phyloP scores from a whole-genome alignment of 2,888 invertebrate species.

The Clistopyga incitator region DNA sequence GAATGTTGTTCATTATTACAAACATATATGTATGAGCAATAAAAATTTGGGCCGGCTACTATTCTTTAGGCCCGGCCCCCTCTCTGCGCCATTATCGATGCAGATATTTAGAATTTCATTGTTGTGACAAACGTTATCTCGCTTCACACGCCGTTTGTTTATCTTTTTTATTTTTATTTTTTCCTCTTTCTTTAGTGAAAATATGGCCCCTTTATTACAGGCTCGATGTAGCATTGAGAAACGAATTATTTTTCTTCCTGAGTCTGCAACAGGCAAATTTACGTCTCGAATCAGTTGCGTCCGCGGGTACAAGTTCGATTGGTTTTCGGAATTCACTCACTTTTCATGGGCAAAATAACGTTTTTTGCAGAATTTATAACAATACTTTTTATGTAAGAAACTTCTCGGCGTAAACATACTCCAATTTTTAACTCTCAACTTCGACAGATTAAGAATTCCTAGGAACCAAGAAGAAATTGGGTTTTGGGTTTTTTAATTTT shows the following conservation, averaged over 20 bases:
- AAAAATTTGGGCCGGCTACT: conserved; percentile 78
- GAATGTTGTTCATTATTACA: conserved; percentile 78
- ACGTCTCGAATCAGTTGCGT: conserved; percentile 67
- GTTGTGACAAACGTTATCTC: conserved; percentile 72
- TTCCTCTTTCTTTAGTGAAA: conserved; percentile 77
- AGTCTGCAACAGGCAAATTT: conserved; percentile 80
- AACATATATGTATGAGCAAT: conserved; percentile 82
- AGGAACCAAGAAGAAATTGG: too few relatives aligned
- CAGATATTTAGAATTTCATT: conserved; percentile 83
- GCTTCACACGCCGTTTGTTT: conserved; percentile 64
- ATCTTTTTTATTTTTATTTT: conserved; percentile 60
- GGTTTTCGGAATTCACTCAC: conserved; percentile 30
- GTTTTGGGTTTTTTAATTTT: too few relatives aligned
- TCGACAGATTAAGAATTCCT: too few relatives aligned
- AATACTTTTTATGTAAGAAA: too few relatives aligned
- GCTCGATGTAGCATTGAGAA: conserved; percentile 79
- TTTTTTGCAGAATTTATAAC: too few relatives aligned
- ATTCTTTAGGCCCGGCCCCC: conserved; percentile 54
- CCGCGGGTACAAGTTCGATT: conserved; percentile 27
- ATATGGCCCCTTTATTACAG: conserved; percentile 83
- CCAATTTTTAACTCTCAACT: too few relatives aligned
- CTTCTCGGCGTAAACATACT: too few relatives aligned
- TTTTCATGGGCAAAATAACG: background rate
- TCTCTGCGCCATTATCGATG: conserved; percentile 76
- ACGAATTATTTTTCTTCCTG: conserved; percentile 75